These are phyloP conservation scores for Drosophila vallismaia DNA, from an alignment of 2,888 invertebrate genomes.

Conservation along the genomic window DNA sequence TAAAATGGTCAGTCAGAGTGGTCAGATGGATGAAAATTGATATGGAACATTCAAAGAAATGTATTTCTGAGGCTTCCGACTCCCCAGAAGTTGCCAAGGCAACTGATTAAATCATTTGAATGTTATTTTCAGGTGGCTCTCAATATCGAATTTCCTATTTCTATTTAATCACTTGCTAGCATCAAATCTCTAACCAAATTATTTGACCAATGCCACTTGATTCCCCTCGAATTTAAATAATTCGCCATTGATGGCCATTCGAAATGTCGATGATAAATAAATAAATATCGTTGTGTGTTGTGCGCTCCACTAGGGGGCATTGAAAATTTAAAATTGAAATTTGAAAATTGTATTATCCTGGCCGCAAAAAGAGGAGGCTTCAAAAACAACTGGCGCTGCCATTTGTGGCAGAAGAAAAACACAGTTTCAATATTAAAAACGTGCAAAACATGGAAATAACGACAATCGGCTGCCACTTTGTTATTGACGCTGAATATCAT, in stretches of 20 bases:
- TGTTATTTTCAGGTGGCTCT: background rate
- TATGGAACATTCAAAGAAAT: slow-evolving; percentile 11
- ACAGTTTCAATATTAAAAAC: slow-evolving; percentile 61
- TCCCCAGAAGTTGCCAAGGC: background rate
- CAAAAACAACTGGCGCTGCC: slow-evolving; percentile 18
- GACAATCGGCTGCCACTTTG: slow-evolving; percentile 25
- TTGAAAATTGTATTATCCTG: slow-evolving; percentile 35
- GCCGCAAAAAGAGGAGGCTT: slow-evolving; percentile 13
- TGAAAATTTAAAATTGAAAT: slow-evolving; percentile 25
- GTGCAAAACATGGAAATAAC: slow-evolving; percentile 56
- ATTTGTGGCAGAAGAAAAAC: slow-evolving; percentile 18
- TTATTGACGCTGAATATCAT: slow-evolving; percentile 37
- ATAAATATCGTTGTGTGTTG: slow-evolving; percentile 26
- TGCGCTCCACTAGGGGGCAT: slow-evolving; percentile 19
- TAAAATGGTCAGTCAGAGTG: slow-evolving; percentile 30
- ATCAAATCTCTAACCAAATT: slow-evolving; percentile 23
- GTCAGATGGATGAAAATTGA: slow-evolving; percentile 3
- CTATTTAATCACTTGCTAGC: background rate
- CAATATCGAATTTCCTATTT: background rate
- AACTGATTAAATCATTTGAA: background rate
- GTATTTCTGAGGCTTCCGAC: background rate
- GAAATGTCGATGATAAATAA: slow-evolving; percentile 27
- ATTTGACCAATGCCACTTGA: slow-evolving; percentile 5
- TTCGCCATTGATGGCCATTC: slow-evolving; percentile 30
- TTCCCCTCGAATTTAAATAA: slow-evolving; percentile 28